Conservation (phyloP, 2,113 vertebrate species). For the Pomatorhinus ruficollis region DNA sequence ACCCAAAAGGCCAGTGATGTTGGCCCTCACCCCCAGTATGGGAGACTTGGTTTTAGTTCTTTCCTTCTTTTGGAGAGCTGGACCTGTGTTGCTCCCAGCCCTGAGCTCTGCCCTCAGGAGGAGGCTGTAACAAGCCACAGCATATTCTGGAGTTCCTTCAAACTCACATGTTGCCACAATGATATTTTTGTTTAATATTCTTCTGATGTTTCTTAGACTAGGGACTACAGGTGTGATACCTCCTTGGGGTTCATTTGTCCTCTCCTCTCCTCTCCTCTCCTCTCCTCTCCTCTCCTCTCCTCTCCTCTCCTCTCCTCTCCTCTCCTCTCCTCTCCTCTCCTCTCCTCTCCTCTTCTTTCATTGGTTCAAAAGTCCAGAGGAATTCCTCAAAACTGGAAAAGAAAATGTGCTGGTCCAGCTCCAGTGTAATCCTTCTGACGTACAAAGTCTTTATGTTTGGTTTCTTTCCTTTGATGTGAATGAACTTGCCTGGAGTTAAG, state of each 20-base stretch:
- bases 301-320: not conserved
- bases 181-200: not conserved
- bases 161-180: not conserved
- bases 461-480: constrained; percentile 48
- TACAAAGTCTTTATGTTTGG: not conserved
- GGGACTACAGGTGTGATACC: not conserved
- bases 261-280: not conserved
- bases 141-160: constrained; percentile 9
- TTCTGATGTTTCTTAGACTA: not conserved
- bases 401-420: not conserved
- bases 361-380: not conserved
- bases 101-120: not conserved
- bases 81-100: not conserved
- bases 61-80: constrained; percentile 1
- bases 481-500: constrained; percentile 27
- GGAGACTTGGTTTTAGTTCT: not conserved
- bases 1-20: not conserved
- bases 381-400: not conserved
- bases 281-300: not conserved
- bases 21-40: not conserved
- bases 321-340: not conserved
- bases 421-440: not conserved
- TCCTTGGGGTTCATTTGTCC: not conserved
- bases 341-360: not conserved
- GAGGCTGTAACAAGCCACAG: constrained; percentile 18